Conservation (phyloP, 2,888 invertebrate genomes). For the Rhagonycha fulva region DNA sequence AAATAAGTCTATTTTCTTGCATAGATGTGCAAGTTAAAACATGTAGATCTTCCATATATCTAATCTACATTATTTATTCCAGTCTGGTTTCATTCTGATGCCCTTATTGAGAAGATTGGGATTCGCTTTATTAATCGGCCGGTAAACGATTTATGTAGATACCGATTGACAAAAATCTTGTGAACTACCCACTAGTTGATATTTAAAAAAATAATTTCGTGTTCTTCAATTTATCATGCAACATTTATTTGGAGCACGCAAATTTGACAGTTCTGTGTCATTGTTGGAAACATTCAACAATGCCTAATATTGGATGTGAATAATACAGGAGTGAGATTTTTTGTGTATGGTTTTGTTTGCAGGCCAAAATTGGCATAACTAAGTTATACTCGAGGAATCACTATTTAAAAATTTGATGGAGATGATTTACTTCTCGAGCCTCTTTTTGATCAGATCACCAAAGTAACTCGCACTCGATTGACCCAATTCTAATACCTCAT, state of each 20-base stretch:
- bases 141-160: neutral
- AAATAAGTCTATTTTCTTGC: neutral
- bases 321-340: neutral
- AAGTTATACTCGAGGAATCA: no score
- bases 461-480: neutral
- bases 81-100: neutral
- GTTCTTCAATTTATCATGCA: neutral
- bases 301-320: neutral
- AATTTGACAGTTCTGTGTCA: neutral
- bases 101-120: neutral
- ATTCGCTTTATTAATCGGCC: neutral
- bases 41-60: neutral
- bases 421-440: no score
- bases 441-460: neutral
- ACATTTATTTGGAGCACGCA: neutral
- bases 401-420: no score
- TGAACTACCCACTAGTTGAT: neutral
- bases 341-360: no score
- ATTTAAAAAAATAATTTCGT: neutral
- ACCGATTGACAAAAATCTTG: neutral
- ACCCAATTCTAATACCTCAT: neutral
- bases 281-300: neutral
- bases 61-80: neutral
- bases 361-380: no score
- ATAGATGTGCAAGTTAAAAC: no score